These are phyloP conservation scores for Dallia pectoralis DNA, from an alignment of 2,797 vertebrate species.

Conservation along the genomic window DNA sequence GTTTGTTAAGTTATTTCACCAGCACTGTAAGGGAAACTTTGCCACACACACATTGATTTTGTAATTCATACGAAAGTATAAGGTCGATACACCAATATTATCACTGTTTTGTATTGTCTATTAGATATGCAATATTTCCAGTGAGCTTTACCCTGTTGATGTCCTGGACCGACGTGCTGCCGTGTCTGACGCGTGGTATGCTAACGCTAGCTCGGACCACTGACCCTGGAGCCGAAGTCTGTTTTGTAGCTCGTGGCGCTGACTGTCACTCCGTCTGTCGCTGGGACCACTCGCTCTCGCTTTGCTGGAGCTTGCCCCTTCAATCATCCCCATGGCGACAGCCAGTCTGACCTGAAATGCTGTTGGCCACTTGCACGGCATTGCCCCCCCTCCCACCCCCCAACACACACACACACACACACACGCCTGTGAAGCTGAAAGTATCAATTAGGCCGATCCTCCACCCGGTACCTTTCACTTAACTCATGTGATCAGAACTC, in stretches of 20 bases:
- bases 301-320: constrained; percentile 24
- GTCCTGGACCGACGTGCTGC: constrained; percentile 15
- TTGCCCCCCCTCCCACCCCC: constrained; percentile 45
- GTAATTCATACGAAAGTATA: not conserved
- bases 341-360: constrained; percentile 82
- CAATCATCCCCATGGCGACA: constrained; percentile 72
- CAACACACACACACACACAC: too few relatives aligned
- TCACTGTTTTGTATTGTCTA: not conserved
- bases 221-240: constrained; percentile 49
- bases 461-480: constrained; percentile 33
- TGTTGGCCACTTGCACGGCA: constrained; percentile 57
- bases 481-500: constrained; percentile 60
- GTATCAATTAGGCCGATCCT: constrained; percentile 49
- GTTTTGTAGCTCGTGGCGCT: constrained; percentile 47
- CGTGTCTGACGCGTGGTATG: constrained; percentile 31
- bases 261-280: constrained; percentile 61
- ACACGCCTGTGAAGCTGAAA: constrained; percentile 41
- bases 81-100: not conserved
- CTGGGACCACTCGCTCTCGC: constrained; percentile 18
- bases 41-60: not conserved
- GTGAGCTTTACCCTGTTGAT: constrained; percentile 11
- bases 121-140: not conserved
- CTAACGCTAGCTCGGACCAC: constrained; percentile 12
- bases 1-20: not conserved
- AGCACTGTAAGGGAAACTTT: not conserved